Conservation (phyloP, 2,113 vertebrate species). For the Malaclemys terrapin region DNA sequence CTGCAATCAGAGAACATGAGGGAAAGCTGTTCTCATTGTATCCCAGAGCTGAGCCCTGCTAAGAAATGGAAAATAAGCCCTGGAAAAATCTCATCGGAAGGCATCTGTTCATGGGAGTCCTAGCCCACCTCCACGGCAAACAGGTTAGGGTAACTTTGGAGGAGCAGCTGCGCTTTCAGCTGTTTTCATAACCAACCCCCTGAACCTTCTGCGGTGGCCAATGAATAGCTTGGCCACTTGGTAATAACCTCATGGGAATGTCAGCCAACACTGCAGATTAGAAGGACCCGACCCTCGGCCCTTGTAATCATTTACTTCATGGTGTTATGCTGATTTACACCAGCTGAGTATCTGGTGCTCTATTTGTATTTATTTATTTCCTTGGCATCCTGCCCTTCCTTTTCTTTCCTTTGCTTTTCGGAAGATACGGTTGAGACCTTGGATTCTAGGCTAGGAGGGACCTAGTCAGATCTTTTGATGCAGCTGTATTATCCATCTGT, state of each 20-base stretch:
- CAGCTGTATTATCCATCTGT: background rate
- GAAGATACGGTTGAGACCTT: background rate
- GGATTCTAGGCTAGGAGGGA: background rate
- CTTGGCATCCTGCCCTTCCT: background rate
- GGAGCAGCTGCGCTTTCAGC: background rate
- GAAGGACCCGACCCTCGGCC: background rate
- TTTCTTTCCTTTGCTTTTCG: background rate
- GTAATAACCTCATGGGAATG: background rate
- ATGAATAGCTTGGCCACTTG: background rate
- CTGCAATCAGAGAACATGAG: background rate
- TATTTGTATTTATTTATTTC: background rate
- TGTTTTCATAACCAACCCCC: rapidly evolving
- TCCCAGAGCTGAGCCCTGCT: background rate
- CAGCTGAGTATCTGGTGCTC: background rate
- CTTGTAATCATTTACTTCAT: rapidly evolving
- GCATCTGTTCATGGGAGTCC: background rate
- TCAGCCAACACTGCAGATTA: background rate
- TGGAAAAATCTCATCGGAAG: rapidly evolving
- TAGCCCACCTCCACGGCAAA: background rate
- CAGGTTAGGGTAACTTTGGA: background rate
- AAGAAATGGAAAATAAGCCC: background rate
- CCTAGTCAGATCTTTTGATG: background rate
- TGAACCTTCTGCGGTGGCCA: background rate
- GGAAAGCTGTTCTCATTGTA: background rate
- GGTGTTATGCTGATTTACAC: background rate